A percentile compares a stretch with the other conserved stretches of the same genome.
Conservation (phyloP, 2,113 vertebrate species). For the Microtus montanus region DNA sequence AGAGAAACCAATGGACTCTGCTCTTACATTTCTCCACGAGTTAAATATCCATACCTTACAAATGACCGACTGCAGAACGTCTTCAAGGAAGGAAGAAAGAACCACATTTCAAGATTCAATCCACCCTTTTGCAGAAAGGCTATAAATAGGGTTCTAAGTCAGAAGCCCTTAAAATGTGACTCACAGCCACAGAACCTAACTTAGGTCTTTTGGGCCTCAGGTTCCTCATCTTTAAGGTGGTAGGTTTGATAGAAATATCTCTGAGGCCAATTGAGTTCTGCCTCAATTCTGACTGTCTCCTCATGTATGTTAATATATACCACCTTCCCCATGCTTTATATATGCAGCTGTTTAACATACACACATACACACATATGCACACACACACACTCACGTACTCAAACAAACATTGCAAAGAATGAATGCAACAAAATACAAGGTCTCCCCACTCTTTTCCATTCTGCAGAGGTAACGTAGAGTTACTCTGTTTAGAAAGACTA, state of each 20-base stretch:
- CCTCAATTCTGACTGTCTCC: background rate
- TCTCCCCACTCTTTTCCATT: background rate
- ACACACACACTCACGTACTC: background rate
- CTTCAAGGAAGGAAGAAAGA: constrained; percentile 27
- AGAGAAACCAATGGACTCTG: constrained; percentile 12
- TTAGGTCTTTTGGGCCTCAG: background rate
- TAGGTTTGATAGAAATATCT: background rate
- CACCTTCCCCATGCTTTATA: background rate
- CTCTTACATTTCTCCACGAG: background rate
- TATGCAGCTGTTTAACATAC: background rate
- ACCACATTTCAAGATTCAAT: background rate
- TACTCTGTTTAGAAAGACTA: background rate
- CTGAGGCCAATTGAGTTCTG: background rate
- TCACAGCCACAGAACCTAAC: background rate
- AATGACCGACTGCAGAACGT: background rate
- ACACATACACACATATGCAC: background rate
- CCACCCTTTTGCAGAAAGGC: background rate
- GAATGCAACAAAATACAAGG: background rate
- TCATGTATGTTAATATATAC: background rate
- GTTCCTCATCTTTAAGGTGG: background rate
- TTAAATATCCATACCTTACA: constrained; percentile 34
- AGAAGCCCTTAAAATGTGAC: background rate
- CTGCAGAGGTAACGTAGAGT: background rate
- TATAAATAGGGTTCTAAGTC: constrained; percentile 1
- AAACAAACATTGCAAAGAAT: constrained; percentile 22